Evolutionary conservation across 1,140 invertebrate genomes (phyloP).

Genomic region (Orchesella cincta): DNA sequence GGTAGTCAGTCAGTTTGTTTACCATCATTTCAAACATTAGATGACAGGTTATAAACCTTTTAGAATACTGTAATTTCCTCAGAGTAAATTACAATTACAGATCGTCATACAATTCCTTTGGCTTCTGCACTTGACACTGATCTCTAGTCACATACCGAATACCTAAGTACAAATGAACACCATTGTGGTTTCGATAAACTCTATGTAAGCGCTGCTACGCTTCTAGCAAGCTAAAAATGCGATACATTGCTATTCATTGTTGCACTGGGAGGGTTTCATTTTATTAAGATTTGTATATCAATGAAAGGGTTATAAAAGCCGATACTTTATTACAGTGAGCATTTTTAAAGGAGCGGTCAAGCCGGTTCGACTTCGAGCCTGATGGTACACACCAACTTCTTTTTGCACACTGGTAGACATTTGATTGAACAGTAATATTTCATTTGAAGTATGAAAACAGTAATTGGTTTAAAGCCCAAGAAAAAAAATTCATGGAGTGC

Average conservation of each 20-base stretch:
- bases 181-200: too few species aligned
- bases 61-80: not conserved
- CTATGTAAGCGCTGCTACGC: too few species aligned
- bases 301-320: too few species aligned
- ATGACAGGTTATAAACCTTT: not conserved
- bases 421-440: slow-evolving; percentile 17
- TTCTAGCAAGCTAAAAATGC: too few species aligned
- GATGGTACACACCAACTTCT: not conserved
- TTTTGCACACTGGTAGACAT: not conserved
- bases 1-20: not conserved
- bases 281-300: too few species aligned
- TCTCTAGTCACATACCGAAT: too few species aligned
- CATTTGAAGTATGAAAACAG: slow-evolving; percentile 2
- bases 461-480: slow-evolving; percentile 22
- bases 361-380: not conserved
- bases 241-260: too few species aligned
- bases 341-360: slow-evolving; percentile 25
- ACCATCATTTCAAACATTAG: not conserved
- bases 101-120: not conserved
- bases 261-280: too few species aligned
- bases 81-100: not conserved
- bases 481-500: slow-evolving; percentile 1
- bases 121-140: slow-evolving; percentile 4
- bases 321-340: not conserved
- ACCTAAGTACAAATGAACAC: too few species aligned